Conservation (phyloP, 2,888 invertebrate species). For the Sicus ferrugineus region DNA sequence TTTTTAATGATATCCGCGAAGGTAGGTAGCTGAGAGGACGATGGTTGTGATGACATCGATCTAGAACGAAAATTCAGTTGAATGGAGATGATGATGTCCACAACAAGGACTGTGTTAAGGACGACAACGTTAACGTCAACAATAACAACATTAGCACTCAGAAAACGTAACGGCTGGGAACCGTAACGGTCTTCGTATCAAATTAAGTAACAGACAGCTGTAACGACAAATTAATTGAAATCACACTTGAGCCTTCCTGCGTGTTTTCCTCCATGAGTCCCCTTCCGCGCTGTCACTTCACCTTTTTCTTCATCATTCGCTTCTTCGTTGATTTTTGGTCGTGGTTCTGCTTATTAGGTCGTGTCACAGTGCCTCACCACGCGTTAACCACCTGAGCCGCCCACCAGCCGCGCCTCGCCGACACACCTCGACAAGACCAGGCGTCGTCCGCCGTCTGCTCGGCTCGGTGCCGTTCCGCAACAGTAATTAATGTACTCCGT, state of each 20-base stretch:
- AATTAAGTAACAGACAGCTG: neutral
- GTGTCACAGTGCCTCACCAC: conserved; percentile 17
- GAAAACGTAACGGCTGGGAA: too few species aligned
- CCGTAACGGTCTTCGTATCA: too few species aligned
- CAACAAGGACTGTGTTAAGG: too few species aligned
- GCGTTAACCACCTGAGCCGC: conserved; percentile 24
- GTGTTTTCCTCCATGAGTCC: neutral
- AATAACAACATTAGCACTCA: too few species aligned
- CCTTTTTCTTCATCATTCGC: neutral
- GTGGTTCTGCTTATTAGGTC: neutral
- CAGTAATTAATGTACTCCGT: conserved; percentile 28
- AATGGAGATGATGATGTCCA: too few species aligned
- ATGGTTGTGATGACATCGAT: too few species aligned
- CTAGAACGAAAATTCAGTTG: too few species aligned
- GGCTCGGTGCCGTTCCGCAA: neutral
- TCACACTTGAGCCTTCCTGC: neutral
- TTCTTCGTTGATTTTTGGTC: too few species aligned
- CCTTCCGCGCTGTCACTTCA: neutral
- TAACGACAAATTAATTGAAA: neutral
- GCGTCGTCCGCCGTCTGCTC: neutral
- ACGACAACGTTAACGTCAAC: too few species aligned
- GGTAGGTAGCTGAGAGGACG: too few species aligned
- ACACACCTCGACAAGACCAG: neutral
- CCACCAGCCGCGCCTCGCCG: neutral
- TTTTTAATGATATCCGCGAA: too few species aligned